Conservation (phyloP, 2,797 vertebrate genomes). For the Emydoidea blandingii region DNA sequence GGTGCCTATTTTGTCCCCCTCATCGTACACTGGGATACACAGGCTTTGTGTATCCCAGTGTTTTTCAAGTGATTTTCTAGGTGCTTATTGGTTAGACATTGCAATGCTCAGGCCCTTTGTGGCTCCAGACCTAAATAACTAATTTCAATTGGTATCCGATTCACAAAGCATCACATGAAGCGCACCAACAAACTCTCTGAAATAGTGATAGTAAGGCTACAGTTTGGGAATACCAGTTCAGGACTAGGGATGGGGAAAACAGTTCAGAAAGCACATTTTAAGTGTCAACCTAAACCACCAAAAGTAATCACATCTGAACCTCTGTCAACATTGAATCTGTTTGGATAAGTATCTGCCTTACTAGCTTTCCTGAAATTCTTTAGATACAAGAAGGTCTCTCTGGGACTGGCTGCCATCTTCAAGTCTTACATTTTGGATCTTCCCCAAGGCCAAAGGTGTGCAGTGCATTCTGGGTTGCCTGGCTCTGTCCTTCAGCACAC, state of each 20-base stretch:
- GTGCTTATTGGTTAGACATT: not conserved
- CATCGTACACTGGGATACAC: no score
- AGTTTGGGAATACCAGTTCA: accelerated
- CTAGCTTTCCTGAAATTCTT: not conserved
- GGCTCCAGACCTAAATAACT: not conserved
- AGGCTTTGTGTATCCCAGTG: not conserved
- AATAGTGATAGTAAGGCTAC: not conserved
- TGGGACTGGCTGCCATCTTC: not conserved
- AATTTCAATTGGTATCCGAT: not conserved
- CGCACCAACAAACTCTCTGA: not conserved
- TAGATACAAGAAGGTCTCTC: not conserved
- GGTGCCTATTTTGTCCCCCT: not conserved
- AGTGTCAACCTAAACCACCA: not conserved
- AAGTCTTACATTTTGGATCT: not conserved
- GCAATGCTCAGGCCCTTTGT: not conserved
- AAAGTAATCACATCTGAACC: not conserved
- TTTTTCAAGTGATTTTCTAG: not conserved
- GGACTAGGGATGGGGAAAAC: not conserved
- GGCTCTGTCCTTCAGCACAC: not conserved
- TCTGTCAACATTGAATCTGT: not conserved
- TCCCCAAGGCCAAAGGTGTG: not conserved
- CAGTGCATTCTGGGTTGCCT: not conserved
- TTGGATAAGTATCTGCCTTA: not conserved
- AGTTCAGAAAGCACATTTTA: not conserved
- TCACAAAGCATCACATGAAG: not conserved